Evolutionary conservation across 2,797 vertebrate species (phyloP), one percentile per base, ranked within the genome.

Genomic region (Dromococcyx pavoninus): DNA sequence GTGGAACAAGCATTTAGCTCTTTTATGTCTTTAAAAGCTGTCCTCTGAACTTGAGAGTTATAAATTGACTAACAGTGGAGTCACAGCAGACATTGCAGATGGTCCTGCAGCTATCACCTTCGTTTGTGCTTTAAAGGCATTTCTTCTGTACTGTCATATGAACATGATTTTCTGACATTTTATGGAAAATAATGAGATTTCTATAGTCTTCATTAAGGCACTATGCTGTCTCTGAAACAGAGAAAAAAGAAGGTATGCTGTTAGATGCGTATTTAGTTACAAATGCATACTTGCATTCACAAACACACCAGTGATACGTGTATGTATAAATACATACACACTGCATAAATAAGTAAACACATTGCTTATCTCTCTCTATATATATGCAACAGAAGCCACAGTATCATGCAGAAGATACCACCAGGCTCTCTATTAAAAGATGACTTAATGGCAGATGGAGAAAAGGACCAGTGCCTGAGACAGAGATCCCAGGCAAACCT

Each of bases 381-480:
- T 44, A 21, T 24, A 17, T 41, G 7, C 19, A 39, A 51, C 89
- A 61, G n/a, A 71, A 46, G 17, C 3, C 12, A 43, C 1, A 2
- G 11, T 27, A 86, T 14, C 10, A n/a, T 24, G 28, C 10, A 65
- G 73, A 84, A 74, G 33, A 8, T 64, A 27, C 18, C 56, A 28
- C 35, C 32, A 72, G 19, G 6, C 15, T 86, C 43, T 65, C 11
- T 76, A 11, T 41, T 72, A 46, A 69, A 78, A 57, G 25, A 9
- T 46, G 3, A 33, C 27, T 86, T 76, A 54, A 61, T 46, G 30
- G 6, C 23, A 84, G 11, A 24, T 33, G 8, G 50, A 65, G 67
- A 71, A 84, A 61, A 4, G 10, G 9, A 44, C 25, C 33, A 5
- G 10, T 41, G 5, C 9, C 21, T 0, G 0, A 19, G 78, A 57